A percentile compares a stretch with the other conserved stretches of the same genome.
Evolutionary conservation across 2,113 vertebrate species (phyloP).

Genomic region (Tautogolabrus adspersus): DNA sequence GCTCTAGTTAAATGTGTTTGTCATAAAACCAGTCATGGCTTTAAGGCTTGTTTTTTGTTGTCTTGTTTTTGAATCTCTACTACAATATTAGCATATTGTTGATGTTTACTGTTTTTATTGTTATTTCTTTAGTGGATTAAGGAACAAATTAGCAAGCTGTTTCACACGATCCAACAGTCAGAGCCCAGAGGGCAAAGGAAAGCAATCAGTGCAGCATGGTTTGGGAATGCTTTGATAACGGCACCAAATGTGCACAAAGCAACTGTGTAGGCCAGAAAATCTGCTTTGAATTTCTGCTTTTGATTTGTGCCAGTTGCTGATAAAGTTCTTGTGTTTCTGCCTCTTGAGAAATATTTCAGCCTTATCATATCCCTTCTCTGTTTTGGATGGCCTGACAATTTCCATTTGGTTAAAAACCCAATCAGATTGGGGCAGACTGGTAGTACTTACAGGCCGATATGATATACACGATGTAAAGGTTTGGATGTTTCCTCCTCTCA

Average conservation of each 20-base stretch:
- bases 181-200: conserved; percentile 20
- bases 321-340: no score
- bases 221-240: neutral
- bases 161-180: conserved; percentile 13
- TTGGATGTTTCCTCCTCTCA: no score
- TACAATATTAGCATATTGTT: neutral
- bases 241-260: no score
- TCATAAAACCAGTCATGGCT: neutral
- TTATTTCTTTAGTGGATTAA: conserved; percentile 12
- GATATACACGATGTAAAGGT: no score
- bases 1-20: neutral
- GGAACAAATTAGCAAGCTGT: neutral
- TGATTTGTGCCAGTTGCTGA: no score
- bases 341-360: no score
- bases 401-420: no score
- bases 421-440: no score
- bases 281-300: neutral
- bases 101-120: neutral
- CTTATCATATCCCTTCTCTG: no score
- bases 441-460: no score
- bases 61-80: neutral
- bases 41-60: no score
- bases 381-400: no score
- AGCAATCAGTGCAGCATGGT: conserved; percentile 24
- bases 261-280: conserved; percentile 33